Conservation (phyloP, 2,888 invertebrate genomes). For the Perizoma flavofasciatum region DNA sequence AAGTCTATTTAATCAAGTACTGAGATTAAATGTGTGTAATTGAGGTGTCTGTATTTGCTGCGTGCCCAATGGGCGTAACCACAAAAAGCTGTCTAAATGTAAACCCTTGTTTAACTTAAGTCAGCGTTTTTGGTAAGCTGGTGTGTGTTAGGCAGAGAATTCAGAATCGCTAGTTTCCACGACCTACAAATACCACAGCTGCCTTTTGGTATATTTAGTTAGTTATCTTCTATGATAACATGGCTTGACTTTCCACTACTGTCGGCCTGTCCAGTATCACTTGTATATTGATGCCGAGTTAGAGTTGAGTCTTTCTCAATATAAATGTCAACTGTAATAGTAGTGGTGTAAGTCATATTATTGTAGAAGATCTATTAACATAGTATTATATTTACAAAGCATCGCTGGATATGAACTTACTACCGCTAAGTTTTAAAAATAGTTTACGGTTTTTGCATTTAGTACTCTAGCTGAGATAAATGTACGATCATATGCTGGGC, state of each 20-base stretch:
- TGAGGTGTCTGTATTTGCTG: conserved; percentile 48
- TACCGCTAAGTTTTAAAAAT: conserved; percentile 29
- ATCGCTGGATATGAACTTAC: conserved; percentile 35
- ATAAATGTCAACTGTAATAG: no score
- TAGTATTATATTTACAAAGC: conserved; percentile 50
- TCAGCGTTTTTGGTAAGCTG: conserved; percentile 16
- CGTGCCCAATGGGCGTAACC: conserved; percentile 7
- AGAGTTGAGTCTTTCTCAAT: no score
- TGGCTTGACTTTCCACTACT: no score
- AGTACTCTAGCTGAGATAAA: not conserved
- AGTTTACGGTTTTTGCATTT: conserved; percentile 26
- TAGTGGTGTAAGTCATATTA: no score
- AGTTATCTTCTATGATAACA: no score
- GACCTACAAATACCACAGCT: conserved; percentile 32
- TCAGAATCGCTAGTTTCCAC: conserved; percentile 37
- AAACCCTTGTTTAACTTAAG: conserved; percentile 4
- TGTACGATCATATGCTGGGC: no score
- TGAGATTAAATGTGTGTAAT: conserved; percentile 48
- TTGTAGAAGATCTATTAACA: conserved; percentile 21
- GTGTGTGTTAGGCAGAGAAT: conserved; percentile 29
- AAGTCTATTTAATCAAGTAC: conserved; percentile 26
- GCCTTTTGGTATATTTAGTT: conserved; percentile 45
- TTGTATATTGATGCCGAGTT: no score
- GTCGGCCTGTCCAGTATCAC: no score
- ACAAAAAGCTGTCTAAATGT: conserved; percentile 6